Base-by-base conservation (phyloP, 1,140 invertebrate species). In the Hormaphis cornu region DNA sequence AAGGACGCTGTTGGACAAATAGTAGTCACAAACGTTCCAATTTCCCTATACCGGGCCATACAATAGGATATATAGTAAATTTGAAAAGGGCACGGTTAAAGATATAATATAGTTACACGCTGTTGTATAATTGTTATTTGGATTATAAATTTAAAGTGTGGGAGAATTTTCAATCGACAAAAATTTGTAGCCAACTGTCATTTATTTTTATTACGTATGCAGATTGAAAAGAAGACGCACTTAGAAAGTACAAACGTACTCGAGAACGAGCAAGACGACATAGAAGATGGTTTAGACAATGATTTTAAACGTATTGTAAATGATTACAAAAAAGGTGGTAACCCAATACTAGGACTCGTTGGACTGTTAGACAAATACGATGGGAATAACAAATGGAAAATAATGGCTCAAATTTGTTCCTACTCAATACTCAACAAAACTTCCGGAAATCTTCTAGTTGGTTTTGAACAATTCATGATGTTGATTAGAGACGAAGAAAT, bases 361-460 rank as follows among this genome's bases (percentile, higher is more conserved):
- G 46, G 46, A 4, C 10, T 61, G 16, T 18, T 46, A 1, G 9
- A 26, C n/a, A 42, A 61, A 61, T 61, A 42, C 20, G 24, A 61
- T 1, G 40, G 24, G 20, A 14, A 30, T 12, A 3, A 12, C 18
- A 28, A 22, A 20, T 61, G 40, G 58, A 46, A 61, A 33, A 42
- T 61, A 26, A 44, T 61, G 40, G 40, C 58, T 22, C 58, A 61
- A 46, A 61, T 61, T 61, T 61, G 58, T 61, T 61, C 58, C 1
- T 61, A 61, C 10, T 44, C 58, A 3, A 46, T 61, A 28, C 22
- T 61, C 16, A 46, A 26, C 22, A 61, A 61, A 20, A 26, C 26
- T 30, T 42, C 58, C 3, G 16, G 10, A 10, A 44, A 28, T 46
- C n/a, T 61, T 18, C 26, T 24, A 14, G n/a, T 18, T 16, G 24